Evolutionary conservation across 2,797 vertebrate species (phyloP).

Genomic region (Poeciliopsis infans): DNA sequence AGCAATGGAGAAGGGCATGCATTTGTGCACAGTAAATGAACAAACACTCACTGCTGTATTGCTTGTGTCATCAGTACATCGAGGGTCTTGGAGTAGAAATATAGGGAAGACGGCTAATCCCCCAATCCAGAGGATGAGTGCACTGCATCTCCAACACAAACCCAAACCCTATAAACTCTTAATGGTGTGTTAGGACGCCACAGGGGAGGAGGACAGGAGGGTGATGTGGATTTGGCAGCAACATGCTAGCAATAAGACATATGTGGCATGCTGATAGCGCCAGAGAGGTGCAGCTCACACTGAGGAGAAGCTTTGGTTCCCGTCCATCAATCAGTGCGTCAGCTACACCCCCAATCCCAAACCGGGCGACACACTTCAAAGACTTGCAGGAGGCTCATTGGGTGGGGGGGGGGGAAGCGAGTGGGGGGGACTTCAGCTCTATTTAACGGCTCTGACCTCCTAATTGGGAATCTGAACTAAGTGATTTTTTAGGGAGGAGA

Average conservation of each 20-base stretch:
- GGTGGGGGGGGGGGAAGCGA: constrained; percentile 12
- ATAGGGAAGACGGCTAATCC: constrained; percentile 67
- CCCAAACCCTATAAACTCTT: constrained; percentile 71
- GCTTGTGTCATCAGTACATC: constrained; percentile 77
- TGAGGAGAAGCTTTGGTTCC: constrained; percentile 63
- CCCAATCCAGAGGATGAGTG: constrained; percentile 55
- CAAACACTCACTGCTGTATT: constrained; percentile 73
- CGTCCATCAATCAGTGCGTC: constrained; percentile 61
- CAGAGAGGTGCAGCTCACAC: constrained; percentile 70
- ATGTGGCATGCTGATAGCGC: constrained; percentile 78
- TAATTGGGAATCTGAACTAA: constrained; percentile 56
- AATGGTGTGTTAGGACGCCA: constrained; percentile 72
- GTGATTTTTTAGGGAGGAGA: constrained; percentile 15
- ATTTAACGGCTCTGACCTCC: constrained; percentile 36
- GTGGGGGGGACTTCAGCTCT: constrained; percentile 33
- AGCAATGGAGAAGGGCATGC: constrained; percentile 64
- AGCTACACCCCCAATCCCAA: constrained; percentile 42
- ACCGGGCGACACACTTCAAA: constrained; percentile 51
- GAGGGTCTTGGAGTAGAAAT: constrained; percentile 62
- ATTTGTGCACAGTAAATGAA: constrained; percentile 74
- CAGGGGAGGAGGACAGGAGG: constrained; percentile 59
- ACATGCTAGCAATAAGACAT: constrained; percentile 76
- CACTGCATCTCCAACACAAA: constrained; percentile 64
- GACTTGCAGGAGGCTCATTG: constrained; percentile 31
- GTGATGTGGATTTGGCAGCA: constrained; percentile 73